phyloP scores from a whole-genome alignment of 1,140 invertebrate species.

The Ostrea edulis region DNA sequence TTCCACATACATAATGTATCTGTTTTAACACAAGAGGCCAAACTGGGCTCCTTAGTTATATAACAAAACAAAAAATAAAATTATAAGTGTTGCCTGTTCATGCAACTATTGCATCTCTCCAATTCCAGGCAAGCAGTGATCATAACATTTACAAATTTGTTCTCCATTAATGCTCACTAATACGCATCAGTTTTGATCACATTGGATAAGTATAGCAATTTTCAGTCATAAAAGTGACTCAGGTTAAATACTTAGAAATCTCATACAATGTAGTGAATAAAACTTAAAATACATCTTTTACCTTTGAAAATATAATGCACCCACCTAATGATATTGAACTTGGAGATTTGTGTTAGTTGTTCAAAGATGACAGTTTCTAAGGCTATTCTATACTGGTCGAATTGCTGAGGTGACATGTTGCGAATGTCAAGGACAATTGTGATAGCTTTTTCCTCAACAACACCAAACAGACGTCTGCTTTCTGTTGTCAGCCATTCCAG shows the following conservation, averaged over 20 bases:
- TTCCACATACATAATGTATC: too few species aligned
- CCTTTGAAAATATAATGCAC: background rate
- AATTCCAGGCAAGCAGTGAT: too few species aligned
- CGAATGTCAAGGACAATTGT: slow-evolving; percentile 77
- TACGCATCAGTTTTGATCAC: too few species aligned
- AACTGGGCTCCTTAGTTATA: too few species aligned
- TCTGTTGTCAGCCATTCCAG: slow-evolving; percentile 79
- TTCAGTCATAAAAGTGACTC: background rate
- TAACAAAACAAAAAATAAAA: too few species aligned
- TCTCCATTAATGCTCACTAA: too few species aligned
- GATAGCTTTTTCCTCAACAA: slow-evolving; percentile 76
- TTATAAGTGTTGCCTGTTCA: too few species aligned
- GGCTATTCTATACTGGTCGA: slow-evolving; percentile 77
- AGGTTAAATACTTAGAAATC: background rate
- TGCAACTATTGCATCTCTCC: too few species aligned
- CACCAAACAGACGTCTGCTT: slow-evolving; percentile 78
- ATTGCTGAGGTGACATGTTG: slow-evolving; percentile 75
- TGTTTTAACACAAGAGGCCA: too few species aligned
- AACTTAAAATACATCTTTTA: background rate
- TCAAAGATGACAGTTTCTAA: slow-evolving; percentile 76
- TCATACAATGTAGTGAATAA: background rate
- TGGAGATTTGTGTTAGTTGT: slow-evolving; percentile 75
- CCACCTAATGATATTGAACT: slow-evolving; percentile 79
- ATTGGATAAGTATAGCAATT: background rate
- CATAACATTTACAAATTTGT: too few species aligned